Conservation (phyloP, 2,888 invertebrate genomes). For the Agrotis ipsilon region DNA sequence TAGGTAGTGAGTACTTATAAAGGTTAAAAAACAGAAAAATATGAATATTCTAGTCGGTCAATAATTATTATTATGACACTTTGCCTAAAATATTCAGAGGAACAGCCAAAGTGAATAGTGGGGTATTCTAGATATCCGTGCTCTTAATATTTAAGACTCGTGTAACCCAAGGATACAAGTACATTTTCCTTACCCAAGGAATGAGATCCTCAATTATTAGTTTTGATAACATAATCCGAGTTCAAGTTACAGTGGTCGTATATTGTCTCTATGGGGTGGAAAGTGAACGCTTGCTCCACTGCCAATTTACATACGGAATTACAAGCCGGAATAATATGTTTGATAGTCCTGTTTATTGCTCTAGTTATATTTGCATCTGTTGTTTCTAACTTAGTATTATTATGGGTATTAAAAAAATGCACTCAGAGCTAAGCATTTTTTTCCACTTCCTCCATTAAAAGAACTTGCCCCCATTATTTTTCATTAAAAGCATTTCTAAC, state of each 20-base stretch:
- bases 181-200: slow-evolving; percentile 58
- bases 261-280: slow-evolving; percentile 83
- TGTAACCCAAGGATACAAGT: slow-evolving; percentile 80
- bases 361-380: slow-evolving; percentile 58
- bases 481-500: slow-evolving; percentile 80
- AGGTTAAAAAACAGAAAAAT: not conserved
- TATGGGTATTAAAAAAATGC: slow-evolving; percentile 44
- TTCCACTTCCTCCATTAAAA: slow-evolving; percentile 59
- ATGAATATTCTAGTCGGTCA: not conserved
- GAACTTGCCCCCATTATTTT: slow-evolving; percentile 74
- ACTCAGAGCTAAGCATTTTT: slow-evolving; percentile 41
- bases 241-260: slow-evolving; percentile 69
- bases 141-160: slow-evolving; percentile 87
- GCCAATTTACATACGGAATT: slow-evolving; percentile 90
- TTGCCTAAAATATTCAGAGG: not conserved
- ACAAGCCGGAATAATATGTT: slow-evolving; percentile 85
- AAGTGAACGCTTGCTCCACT: slow-evolving; percentile 85
- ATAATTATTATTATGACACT: not conserved
- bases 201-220: slow-evolving; percentile 65
- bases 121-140: slow-evolving; percentile 36
- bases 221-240: slow-evolving; percentile 57
- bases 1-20: not conserved
- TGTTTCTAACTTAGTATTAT: slow-evolving; percentile 50
- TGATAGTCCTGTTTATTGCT: slow-evolving; percentile 82
- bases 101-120: not conserved